These are phyloP conservation scores for Tanytarsus gracilentus DNA, from an alignment of 2,888 invertebrate species.

Conservation along the genomic window DNA sequence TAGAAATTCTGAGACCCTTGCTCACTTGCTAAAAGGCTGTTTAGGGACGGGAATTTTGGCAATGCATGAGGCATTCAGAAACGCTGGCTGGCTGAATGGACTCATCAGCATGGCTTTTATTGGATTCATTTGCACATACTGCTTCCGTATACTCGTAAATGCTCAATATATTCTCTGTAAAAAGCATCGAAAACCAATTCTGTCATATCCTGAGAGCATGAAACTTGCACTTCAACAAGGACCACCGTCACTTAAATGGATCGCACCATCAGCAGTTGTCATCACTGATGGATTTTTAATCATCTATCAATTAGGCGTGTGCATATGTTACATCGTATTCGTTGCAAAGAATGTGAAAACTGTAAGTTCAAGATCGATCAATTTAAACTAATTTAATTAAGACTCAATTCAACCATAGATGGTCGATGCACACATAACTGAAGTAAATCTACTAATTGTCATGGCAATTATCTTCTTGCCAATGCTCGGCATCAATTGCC, in stretches of 20 bases:
- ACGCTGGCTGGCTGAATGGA: slow-evolving; percentile 65
- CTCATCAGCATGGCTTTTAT: slow-evolving; percentile 66
- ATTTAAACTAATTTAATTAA: slow-evolving; percentile 6
- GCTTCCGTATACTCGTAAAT: slow-evolving; percentile 67
- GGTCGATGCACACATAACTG: slow-evolving; percentile 42
- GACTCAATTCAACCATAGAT: slow-evolving; percentile 41
- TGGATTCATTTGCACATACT: slow-evolving; percentile 73
- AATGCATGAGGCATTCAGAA: slow-evolving; percentile 85
- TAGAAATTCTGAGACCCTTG: slow-evolving; percentile 78
- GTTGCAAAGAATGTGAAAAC: slow-evolving; percentile 59
- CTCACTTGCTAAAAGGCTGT: slow-evolving; percentile 86
- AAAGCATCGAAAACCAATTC: slow-evolving; percentile 57
- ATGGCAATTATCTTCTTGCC: slow-evolving; percentile 61
- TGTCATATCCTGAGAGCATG: slow-evolving; percentile 81
- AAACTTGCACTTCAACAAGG: slow-evolving; percentile 66
- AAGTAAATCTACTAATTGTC: slow-evolving; percentile 48
- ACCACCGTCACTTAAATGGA: slow-evolving; percentile 53
- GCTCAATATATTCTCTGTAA: slow-evolving; percentile 56
- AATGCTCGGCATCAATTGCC: slow-evolving; percentile 59
- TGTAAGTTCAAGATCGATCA: slow-evolving; percentile 37
- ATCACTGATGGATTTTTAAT: slow-evolving; percentile 61
- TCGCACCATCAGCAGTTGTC: slow-evolving; percentile 49
- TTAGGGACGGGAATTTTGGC: slow-evolving; percentile 90
- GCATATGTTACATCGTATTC: slow-evolving; percentile 78
- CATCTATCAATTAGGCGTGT: slow-evolving; percentile 79